Evolutionary conservation across 1,140 invertebrate genomes (phyloP), one percentile per base, ranked within the genome.

Genomic region (Daktulosphaira vitifoliae): DNA sequence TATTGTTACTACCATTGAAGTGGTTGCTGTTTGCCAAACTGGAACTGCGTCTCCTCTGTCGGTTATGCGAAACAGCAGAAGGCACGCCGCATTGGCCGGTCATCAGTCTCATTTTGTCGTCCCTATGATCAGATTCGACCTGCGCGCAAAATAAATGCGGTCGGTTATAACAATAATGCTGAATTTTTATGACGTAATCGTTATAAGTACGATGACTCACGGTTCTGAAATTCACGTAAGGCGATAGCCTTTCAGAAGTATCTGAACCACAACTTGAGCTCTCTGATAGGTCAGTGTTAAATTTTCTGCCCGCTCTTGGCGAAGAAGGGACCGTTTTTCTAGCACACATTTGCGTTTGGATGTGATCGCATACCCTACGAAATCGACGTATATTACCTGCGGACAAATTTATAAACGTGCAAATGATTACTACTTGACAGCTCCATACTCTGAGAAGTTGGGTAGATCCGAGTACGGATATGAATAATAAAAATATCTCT

Each of bases 351-450:
- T 92, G 89, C 4, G 87, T 84, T 74, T 97, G 93, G 66, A 97
- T 92, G 74, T 96, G 91, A 76, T 98, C 95, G 78, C 93, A 97
- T 56, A 98, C 92, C 70, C 94, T 81, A 66, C 93, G 83, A 76
- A 97, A 98, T 68, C 95, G 82, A 68, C 94, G 82, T 67, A 96
- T 92, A 73, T 96, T 96, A 54, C 93, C 93, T 93, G 74, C 25
- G 39, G 11, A 44, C n/a, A 49, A 65, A 20, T 25, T 25, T 16
- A 18, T 66, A 50, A 29, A 13, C 16, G 18, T 11, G 48, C 37
- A 44, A 37, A 52, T n/a, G n/a, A n/a, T n/a, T n/a, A n/a, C n/a
- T n/a, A n/a, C n/a, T n/a, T n/a, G n/a, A n/a, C n/a, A n/a, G n/a
- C n/a, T n/a, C n/a, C n/a, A n/a, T n/a, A n/a, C n/a, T n/a, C n/a